Evolutionary conservation across 2,888 invertebrate genomes (phyloP).

Genomic region (Suillia variegata): DNA sequence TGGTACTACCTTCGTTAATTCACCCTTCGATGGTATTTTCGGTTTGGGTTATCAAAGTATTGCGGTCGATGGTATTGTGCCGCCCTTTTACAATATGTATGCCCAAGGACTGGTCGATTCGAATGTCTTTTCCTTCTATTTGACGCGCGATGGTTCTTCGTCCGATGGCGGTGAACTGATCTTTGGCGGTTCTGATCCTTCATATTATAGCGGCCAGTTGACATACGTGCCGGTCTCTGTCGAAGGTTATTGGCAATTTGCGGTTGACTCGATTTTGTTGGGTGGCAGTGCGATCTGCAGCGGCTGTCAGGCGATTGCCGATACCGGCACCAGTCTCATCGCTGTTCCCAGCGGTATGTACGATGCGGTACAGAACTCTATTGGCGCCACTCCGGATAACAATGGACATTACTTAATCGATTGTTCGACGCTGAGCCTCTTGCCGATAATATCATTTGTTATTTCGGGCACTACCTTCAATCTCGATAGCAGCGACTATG

Average conservation of each 20-base stretch:
- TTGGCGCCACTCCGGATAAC: slow-evolving; percentile 69
- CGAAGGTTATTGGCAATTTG: slow-evolving; percentile 94
- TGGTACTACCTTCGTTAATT: slow-evolving; percentile 90
- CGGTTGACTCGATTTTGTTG: slow-evolving; percentile 72
- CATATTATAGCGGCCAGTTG: slow-evolving; percentile 70
- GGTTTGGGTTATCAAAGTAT: slow-evolving; percentile 88
- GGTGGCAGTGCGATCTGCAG: slow-evolving; percentile 67
- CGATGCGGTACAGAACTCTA: slow-evolving; percentile 72
- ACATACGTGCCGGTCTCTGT: slow-evolving; percentile 77
- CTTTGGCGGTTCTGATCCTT: slow-evolving; percentile 89
- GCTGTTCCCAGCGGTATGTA: slow-evolving; percentile 83
- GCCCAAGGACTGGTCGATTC: slow-evolving; percentile 71
- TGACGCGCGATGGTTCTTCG: slow-evolving; percentile 75
- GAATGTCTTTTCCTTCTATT: slow-evolving; percentile 90
- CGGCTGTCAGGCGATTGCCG: slow-evolving; percentile 88
- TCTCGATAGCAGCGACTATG: slow-evolving; percentile 80
- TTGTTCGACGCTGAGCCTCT: slow-evolving; percentile 73
- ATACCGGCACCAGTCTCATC: slow-evolving; percentile 92
- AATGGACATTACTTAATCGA: slow-evolving; percentile 80
- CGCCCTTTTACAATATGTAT: slow-evolving; percentile 90
- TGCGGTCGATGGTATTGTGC: slow-evolving; percentile 83
- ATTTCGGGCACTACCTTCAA: slow-evolving; percentile 76
- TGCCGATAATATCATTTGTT: slow-evolving; percentile 78
- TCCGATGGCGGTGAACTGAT: slow-evolving; percentile 80
- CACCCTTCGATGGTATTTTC: slow-evolving; percentile 96